Evolutionary conservation across 2,113 vertebrate species (phyloP).

Genomic region (Platysteira castanea): DNA sequence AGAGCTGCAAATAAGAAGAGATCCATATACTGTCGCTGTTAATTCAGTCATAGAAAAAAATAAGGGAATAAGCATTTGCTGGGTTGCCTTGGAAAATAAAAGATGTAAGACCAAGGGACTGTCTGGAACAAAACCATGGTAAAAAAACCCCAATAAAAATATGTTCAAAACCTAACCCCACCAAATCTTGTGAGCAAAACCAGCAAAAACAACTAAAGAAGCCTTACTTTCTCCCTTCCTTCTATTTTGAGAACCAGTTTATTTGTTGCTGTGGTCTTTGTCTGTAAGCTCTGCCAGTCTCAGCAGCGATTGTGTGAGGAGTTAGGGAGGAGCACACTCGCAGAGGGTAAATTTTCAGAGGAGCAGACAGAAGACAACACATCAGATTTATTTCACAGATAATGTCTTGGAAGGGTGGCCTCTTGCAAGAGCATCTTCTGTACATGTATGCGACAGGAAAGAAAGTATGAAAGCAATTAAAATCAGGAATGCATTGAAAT

Average conservation of each 20-base stretch:
- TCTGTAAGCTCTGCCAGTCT: neutral
- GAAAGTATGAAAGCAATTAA: neutral
- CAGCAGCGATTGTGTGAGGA: neutral
- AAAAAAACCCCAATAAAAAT: accelerated
- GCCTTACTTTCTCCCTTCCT: neutral
- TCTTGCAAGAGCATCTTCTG: neutral
- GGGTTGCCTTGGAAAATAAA: neutral
- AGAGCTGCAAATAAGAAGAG: neutral
- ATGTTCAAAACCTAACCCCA: neutral
- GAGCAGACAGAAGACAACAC: neutral
- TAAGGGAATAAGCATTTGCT: neutral
- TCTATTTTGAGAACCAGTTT: neutral
- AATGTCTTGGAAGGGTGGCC: neutral
- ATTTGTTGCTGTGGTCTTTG: neutral
- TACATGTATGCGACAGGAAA: neutral
- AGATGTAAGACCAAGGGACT: neutral
- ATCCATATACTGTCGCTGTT: neutral
- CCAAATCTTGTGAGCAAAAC: neutral
- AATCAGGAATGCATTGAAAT: neutral
- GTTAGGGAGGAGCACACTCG: neutral
- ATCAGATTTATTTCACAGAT: neutral
- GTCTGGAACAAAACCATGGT: neutral
- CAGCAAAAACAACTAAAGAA: accelerated
- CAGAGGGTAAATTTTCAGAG: neutral
- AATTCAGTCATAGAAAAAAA: neutral